A percentile compares a stretch with the other conserved stretches of the same genome.
Conservation (phyloP, 2,888 invertebrate species). For the Plebejus argus region DNA sequence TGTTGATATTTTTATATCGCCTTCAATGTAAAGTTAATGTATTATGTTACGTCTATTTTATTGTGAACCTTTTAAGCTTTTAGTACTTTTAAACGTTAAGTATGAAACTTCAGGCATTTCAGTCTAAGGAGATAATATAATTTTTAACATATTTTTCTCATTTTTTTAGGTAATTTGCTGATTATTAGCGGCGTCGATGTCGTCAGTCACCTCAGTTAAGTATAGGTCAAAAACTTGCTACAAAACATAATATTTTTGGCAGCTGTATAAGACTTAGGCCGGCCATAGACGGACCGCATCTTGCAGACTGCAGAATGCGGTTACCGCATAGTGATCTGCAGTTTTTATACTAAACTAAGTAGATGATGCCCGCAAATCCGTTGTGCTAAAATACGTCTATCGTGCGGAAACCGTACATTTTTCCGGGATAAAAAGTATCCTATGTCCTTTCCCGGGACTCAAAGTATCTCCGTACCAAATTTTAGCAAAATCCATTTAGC, state of each 20-base stretch:
- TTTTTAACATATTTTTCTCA: background rate
- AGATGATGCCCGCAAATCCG: too few species aligned
- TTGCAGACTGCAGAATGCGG: too few species aligned
- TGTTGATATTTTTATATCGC: conserved; percentile 6
- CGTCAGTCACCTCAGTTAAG: background rate
- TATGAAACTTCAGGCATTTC: background rate
- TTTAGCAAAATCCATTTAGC: too few species aligned
- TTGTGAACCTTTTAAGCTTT: background rate
- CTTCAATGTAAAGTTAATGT: background rate
- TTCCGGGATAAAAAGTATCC: too few species aligned
- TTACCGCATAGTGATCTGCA: too few species aligned
- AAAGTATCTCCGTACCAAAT: too few species aligned
- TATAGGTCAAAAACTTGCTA: background rate
- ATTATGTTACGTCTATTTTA: background rate
- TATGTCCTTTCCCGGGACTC: too few species aligned
- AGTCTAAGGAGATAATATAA: background rate
- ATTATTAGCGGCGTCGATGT: background rate
- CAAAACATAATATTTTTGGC: background rate
- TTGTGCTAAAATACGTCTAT: too few species aligned
- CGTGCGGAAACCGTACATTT: too few species aligned
- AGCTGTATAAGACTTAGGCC: background rate
- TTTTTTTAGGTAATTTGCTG: too few species aligned
- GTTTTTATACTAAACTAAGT: too few species aligned
- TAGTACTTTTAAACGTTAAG: background rate
- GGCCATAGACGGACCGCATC: too few species aligned